Evolutionary conservation across 1,140 invertebrate species (phyloP).

Genomic region (Ctenoplectra terminalis): DNA sequence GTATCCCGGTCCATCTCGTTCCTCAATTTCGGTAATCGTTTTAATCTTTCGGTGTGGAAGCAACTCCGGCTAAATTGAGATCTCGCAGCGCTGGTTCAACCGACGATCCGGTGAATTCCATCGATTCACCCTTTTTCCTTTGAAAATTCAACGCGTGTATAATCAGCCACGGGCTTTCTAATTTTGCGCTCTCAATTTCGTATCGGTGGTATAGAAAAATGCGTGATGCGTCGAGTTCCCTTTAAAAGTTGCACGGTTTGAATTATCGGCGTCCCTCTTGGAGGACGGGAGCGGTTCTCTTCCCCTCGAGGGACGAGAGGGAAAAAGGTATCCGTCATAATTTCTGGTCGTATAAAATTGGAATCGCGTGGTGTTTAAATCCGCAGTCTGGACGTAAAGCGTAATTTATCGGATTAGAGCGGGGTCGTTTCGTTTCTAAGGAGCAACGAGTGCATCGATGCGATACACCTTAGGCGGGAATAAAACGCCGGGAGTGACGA

Average conservation of each 20-base stretch:
- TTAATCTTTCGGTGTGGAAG: conserved; percentile 56
- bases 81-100: conserved; percentile 34
- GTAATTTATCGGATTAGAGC: conserved; percentile 53
- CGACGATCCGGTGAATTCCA: background rate
- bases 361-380: conserved; percentile 33
- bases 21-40: conserved; percentile 68
- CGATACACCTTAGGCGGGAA: conserved; percentile 72
- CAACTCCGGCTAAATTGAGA: conserved; percentile 56
- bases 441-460: conserved; percentile 70
- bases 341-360: conserved; percentile 21
- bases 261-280: conserved; percentile 13
- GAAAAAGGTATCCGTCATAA: background rate
- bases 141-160: background rate
- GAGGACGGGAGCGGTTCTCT: background rate
- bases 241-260: conserved; percentile 1
- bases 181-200: background rate
- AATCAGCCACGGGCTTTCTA: background rate
- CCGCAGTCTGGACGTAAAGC: conserved; percentile 30
- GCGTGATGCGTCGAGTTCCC: background rate
- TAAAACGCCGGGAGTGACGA: conserved; percentile 73
- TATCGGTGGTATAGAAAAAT: background rate
- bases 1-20: conserved; percentile 43
- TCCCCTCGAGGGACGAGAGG: background rate
- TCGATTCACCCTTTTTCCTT: conserved; percentile 28
- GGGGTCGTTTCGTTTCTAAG: conserved; percentile 32